A percentile compares a stretch with the other conserved stretches of the same genome.
Evolutionary conservation across 2,113 vertebrate genomes (phyloP).

Genomic region (Xyrauchen texanus): DNA sequence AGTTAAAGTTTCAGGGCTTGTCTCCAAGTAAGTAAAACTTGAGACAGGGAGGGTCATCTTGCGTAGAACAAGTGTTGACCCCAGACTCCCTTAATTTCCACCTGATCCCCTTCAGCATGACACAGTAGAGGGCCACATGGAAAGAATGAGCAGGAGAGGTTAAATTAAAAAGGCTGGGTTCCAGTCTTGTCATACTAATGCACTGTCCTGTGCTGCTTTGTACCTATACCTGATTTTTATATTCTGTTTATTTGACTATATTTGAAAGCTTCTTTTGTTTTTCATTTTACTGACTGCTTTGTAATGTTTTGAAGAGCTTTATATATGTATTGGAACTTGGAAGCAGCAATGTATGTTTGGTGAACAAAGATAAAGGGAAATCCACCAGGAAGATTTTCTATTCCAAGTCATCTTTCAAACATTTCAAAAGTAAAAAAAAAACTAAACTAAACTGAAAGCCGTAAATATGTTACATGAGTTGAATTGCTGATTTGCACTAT

Average conservation of each 20-base stretch:
- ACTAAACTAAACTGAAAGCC: constrained; percentile 3
- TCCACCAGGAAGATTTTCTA: constrained; percentile 25
- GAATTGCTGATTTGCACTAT: constrained; percentile 35
- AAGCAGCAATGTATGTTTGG: constrained; percentile 6
- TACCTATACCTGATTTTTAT: neutral
- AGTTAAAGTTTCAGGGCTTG: constrained; percentile 47
- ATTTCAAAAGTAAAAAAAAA: neutral
- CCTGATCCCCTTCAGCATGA: constrained; percentile 36
- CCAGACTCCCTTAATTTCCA: constrained; percentile 41
- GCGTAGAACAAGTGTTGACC: constrained; percentile 49
- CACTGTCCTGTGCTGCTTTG: neutral
- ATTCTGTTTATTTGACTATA: neutral
- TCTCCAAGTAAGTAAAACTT: constrained; percentile 42
- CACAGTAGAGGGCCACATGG: constrained; percentile 35
- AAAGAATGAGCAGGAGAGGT: constrained; percentile 47
- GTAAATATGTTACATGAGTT: neutral
- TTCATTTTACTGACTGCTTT: constrained; percentile 21
- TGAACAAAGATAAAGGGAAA: constrained; percentile 11
- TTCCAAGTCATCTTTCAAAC: neutral
- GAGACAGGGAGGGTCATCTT: constrained; percentile 52
- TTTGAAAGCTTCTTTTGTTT: neutral
- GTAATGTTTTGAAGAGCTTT: constrained; percentile 17
- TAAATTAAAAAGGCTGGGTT: neutral
- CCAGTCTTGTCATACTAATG: constrained; percentile 18
- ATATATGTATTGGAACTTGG: too few species aligned